Evolutionary conservation across 2,888 invertebrate species (phyloP).

Genomic region (Leptopilina syphax): DNA sequence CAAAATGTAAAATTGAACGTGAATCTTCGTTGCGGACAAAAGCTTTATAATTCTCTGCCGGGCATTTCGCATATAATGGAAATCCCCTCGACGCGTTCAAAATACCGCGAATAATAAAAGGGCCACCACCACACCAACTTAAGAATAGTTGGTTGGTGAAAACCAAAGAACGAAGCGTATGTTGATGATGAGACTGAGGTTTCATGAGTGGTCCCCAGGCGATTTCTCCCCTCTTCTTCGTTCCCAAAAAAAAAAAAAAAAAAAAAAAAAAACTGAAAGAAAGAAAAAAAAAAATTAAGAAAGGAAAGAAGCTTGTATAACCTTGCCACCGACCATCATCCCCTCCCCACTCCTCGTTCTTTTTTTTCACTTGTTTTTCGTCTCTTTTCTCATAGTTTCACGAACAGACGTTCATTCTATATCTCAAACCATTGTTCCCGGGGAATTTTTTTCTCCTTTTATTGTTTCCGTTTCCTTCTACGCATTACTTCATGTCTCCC

Average conservation of each 20-base stretch:
- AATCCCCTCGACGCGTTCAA: neutral
- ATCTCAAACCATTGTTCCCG: conserved; percentile 52
- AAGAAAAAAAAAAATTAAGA: neutral
- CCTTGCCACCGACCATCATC: conserved; percentile 3
- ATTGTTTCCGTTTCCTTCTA: conserved; percentile 51
- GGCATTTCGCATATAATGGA: neutral
- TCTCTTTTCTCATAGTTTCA: conserved; percentile 29
- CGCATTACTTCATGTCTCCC: neutral
- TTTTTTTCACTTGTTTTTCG: conserved; percentile 19
- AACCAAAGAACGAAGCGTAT: conserved; percentile 6
- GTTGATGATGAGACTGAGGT: conserved; percentile 25
- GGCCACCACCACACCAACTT: conserved; percentile 9
- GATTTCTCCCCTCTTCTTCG: conserved; percentile 5
- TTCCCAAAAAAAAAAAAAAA: neutral
- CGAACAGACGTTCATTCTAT: conserved; percentile 25
- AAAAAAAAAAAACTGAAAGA: neutral
- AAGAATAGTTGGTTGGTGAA: conserved; percentile 2
- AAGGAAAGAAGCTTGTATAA: conserved; percentile 28
- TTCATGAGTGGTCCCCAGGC: conserved; percentile 18
- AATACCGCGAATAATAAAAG: conserved; percentile 17
- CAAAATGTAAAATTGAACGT: too few relatives aligned
- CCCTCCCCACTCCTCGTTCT: too few relatives aligned
- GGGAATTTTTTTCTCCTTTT: conserved; percentile 52
- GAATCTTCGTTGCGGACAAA: neutral
- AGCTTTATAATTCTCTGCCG: conserved; percentile 5